phyloP scores from a whole-genome alignment of 2,888 invertebrate genomes.

The Harpagoxenus sublaevis region DNA sequence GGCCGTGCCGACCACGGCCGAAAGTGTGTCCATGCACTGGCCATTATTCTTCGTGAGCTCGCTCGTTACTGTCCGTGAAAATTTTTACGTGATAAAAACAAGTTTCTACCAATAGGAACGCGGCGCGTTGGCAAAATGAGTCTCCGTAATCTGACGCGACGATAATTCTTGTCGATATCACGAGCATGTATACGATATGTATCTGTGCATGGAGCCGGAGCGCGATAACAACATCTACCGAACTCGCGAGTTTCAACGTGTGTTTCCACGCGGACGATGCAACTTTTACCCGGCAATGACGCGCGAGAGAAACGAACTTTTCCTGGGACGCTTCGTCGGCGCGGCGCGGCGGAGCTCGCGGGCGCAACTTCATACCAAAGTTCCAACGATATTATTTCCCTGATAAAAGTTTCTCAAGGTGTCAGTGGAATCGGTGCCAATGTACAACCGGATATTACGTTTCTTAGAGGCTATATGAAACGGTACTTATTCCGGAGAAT shows the following conservation, averaged over 20 bases:
- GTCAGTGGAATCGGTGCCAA: constrained; percentile 70
- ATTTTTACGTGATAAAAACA: constrained; percentile 60
- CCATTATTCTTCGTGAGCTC: constrained; percentile 62
- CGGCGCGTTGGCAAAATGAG: constrained; percentile 19
- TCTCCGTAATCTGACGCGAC: constrained; percentile 24
- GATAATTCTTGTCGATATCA: constrained; percentile 33
- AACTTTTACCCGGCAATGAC: constrained; percentile 67
- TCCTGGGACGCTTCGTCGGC: constrained; percentile 58
- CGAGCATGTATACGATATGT: neutral
- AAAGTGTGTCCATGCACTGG: constrained; percentile 54
- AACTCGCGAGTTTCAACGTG: constrained; percentile 61
- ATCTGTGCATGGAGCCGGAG: neutral
- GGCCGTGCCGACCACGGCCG: constrained; percentile 24
- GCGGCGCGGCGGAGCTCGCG: constrained; percentile 5
- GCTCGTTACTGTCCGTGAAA: constrained; percentile 70
- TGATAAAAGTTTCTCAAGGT: constrained; percentile 73
- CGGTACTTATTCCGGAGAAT: constrained; percentile 52
- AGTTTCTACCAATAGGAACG: constrained; percentile 9
- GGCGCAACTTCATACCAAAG: constrained; percentile 69
- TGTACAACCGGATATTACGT: constrained; percentile 74
- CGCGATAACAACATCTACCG: constrained; percentile 61
- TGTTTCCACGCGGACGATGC: constrained; percentile 54
- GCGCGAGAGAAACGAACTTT: constrained; percentile 64
- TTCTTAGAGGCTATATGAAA: constrained; percentile 59
- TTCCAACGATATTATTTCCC: constrained; percentile 74